Conservation (phyloP, 2,797 vertebrate genomes). For the Cuniculus paca region DNA sequence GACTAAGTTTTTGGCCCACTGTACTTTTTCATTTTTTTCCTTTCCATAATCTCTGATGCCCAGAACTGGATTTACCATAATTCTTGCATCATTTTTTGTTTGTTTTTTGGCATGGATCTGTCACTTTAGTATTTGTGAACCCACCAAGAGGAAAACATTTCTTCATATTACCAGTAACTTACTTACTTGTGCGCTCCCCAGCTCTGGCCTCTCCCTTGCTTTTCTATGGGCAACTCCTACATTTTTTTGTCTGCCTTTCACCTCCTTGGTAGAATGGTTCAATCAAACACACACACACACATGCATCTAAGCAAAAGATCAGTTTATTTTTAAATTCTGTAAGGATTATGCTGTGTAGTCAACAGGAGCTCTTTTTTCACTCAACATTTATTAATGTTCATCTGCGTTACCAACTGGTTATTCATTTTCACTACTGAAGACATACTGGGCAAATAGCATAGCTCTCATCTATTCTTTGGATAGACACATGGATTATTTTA, state of each 20-base stretch:
- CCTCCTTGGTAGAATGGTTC: neutral
- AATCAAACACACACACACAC: neutral
- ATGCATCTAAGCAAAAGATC: neutral
- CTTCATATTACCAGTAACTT: neutral
- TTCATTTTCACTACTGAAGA: neutral
- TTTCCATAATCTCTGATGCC: neutral
- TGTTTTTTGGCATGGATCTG: neutral
- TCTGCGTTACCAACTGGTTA: neutral
- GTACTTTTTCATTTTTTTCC: neutral
- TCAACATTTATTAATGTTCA: neutral
- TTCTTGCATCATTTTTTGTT: neutral
- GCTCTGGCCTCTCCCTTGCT: neutral
- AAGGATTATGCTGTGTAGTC: neutral
- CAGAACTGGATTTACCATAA: neutral
- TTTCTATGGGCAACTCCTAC: neutral
- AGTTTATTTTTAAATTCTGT: neutral
- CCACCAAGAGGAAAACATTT: neutral
- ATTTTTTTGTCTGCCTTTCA: neutral
- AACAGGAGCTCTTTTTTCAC: neutral
- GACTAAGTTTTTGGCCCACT: neutral
- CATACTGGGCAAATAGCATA: neutral
- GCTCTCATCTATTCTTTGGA: neutral
- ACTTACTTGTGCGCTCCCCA: neutral
- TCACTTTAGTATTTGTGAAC: neutral
- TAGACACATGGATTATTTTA: neutral